Evolutionary conservation across 2,888 invertebrate species (phyloP).

Genomic region (Steinernema carpocapsae): DNA sequence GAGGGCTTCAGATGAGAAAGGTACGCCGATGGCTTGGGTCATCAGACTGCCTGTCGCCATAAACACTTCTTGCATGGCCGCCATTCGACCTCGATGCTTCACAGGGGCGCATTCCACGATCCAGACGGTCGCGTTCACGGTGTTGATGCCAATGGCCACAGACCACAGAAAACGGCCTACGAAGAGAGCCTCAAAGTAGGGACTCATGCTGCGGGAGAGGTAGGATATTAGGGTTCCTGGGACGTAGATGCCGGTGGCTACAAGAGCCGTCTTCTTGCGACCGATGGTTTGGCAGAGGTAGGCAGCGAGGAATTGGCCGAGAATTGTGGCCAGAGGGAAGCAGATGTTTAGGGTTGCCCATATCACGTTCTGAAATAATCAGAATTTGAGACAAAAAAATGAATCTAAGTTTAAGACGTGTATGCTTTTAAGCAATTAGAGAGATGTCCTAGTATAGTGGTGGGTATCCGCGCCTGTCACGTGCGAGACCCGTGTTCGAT

Average conservation of each 20-base stretch:
- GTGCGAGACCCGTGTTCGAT: too few species aligned
- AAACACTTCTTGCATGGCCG: conserved; percentile 52
- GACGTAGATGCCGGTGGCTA: conserved; percentile 44
- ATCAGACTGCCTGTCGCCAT: conserved; percentile 50
- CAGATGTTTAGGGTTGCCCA: conserved; percentile 58
- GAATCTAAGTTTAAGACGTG: too few species aligned
- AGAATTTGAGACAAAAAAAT: too few species aligned
- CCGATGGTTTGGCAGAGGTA: conserved; percentile 49
- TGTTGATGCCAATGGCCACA: conserved; percentile 45
- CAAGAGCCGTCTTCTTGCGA: conserved; percentile 41
- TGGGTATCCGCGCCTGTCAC: too few species aligned
- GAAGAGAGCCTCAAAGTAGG: conserved; percentile 43
- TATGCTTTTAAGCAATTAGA: too few species aligned
- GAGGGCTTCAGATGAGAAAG: conserved; percentile 45
- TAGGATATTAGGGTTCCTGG: conserved; percentile 44
- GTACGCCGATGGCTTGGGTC: conserved; percentile 50
- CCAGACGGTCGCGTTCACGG: conserved; percentile 52
- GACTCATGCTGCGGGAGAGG: conserved; percentile 39
- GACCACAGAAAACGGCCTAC: conserved; percentile 47
- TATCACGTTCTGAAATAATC: conserved; percentile 51
- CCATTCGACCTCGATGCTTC: conserved; percentile 48
- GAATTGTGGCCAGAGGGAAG: conserved; percentile 58
- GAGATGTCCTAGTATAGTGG: too few species aligned
- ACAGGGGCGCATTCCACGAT: conserved; percentile 52
- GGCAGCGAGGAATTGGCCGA: conserved; percentile 58